Conservation (phyloP, 2,888 invertebrate species). For the Meiosimyza decipiens region DNA sequence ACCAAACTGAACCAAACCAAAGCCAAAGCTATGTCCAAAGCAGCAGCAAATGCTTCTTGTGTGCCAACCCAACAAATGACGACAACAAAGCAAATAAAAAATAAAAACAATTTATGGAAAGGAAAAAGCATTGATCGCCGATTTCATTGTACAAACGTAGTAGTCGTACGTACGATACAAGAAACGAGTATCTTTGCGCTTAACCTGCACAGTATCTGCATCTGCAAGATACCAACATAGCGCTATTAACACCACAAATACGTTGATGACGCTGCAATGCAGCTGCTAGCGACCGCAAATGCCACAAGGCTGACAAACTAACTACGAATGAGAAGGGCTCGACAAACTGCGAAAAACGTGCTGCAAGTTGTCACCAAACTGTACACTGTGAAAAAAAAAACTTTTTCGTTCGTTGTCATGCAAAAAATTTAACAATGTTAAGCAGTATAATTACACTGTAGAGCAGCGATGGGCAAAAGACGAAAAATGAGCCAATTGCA, state of each 20-base stretch:
- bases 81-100: too few species aligned
- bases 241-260: neutral
- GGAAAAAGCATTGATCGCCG: neutral
- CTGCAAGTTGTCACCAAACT: constrained; percentile 3
- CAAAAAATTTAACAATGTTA: too few species aligned
- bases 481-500: too few species aligned
- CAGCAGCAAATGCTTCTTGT: too few species aligned
- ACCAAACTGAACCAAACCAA: constrained; percentile 20
- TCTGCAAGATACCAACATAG: constrained; percentile 10
- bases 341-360: constrained; percentile 12
- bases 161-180: too few species aligned
- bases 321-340: neutral
- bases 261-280: neutral
- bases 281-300: neutral
- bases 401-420: too few species aligned
- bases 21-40: neutral
- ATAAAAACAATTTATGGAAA: too few species aligned
- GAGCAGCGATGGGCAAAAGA: too few species aligned
- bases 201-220: neutral
- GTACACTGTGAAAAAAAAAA: neutral
- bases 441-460: too few species aligned
- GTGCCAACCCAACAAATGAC: too few species aligned
- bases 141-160: neutral
- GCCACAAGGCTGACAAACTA: neutral
- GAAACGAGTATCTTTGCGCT: too few species aligned